Conservation (phyloP, 92 coral and sea anemone species). For the Phenganax marumi region DNA sequence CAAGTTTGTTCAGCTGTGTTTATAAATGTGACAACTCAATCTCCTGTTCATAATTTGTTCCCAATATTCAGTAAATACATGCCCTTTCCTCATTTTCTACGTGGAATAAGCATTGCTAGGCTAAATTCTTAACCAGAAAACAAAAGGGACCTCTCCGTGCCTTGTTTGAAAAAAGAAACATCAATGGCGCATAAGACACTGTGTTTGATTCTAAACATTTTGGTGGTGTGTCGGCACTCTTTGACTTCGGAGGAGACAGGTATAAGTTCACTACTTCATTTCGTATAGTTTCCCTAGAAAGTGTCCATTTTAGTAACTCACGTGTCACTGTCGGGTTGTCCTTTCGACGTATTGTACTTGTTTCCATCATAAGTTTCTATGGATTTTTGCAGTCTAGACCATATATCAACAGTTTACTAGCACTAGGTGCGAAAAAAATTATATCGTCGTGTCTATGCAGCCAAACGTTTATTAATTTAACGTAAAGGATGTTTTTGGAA, state of each 20-base stretch:
- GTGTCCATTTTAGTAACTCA: neutral
- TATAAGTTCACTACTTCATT: neutral
- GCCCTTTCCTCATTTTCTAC: neutral
- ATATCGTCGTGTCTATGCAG: neutral
- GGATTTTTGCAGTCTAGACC: no score
- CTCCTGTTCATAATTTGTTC: neutral
- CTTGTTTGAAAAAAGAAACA: neutral
- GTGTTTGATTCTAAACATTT: slow-evolving; percentile 8
- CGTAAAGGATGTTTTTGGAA: no score
- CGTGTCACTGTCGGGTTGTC: neutral
- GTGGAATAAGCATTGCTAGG: neutral
- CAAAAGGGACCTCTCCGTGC: neutral
- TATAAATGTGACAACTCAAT: neutral
- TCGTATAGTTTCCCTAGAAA: neutral
- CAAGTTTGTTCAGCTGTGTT: slow-evolving; percentile 26
- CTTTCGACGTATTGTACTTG: no score
- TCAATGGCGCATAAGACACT: slow-evolving; percentile 5
- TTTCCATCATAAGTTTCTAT: no score
- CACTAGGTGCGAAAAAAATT: no score
- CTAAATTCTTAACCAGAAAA: neutral
- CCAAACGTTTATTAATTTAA: no score
- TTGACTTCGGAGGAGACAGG: neutral
- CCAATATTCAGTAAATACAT: neutral
- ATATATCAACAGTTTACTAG: no score
- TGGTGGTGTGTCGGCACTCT: neutral